Evolutionary conservation across 2,888 invertebrate species (phyloP).

Genomic region (Leptopterna dolabrata): DNA sequence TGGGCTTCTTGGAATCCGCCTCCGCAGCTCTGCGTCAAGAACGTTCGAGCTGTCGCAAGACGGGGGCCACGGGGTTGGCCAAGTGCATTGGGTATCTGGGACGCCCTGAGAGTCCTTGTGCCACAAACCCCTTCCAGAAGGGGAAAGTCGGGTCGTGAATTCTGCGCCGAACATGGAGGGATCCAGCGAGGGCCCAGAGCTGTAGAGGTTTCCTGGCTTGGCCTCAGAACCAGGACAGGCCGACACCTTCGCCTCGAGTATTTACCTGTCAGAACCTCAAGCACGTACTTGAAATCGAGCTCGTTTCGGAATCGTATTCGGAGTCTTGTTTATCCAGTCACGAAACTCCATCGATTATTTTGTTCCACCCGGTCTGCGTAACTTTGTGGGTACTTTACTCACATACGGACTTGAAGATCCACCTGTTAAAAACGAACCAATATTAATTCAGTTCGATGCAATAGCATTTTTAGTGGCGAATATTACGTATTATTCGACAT

Average conservation of each 20-base stretch:
- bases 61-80: conserved; percentile 21
- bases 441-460: too few relatives aligned
- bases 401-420: too few relatives aligned
- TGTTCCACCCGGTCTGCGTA: too few relatives aligned
- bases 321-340: background rate
- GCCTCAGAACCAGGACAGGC: background rate
- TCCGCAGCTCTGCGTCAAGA: background rate
- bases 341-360: background rate
- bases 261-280: background rate
- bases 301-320: background rate
- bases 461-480: too few relatives aligned
- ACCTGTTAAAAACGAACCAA: too few relatives aligned
- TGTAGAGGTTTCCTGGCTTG: background rate
- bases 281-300: background rate
- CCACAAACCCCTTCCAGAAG: conserved; percentile 43
- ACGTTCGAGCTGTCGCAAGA: conserved; percentile 19
- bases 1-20: background rate
- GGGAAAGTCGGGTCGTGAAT: conserved; percentile 42
- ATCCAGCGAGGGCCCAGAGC: background rate
- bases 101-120: conserved; percentile 42
- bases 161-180: conserved; percentile 9
- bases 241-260: background rate
- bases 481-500: too few relatives aligned
- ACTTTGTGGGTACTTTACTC: background rate
- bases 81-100: conserved; percentile 52